Evolutionary conservation across 1,140 invertebrate genomes (phyloP), one percentile per base, ranked within the genome.

Genomic region (Stratiolaelaps scimitus): DNA sequence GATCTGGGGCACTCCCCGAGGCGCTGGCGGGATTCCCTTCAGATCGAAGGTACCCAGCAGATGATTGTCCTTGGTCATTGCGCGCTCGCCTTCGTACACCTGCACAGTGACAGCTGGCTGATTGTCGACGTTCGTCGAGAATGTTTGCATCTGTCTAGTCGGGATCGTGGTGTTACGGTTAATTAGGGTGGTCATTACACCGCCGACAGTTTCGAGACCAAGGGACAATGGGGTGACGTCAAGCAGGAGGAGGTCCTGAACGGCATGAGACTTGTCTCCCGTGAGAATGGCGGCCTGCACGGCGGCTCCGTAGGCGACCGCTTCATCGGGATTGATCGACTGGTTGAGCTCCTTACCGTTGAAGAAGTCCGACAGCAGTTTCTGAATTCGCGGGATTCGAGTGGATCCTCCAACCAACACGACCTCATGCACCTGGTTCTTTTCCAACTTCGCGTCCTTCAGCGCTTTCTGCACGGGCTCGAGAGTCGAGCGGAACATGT

Each of bases 271-370:
- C 74, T 93, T 94, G 76, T 95, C 91, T 66, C 92, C 93, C 72
- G 88, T 85, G 67, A 98, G 78, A 71, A 96, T 95, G 66, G 81
- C 81, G 30, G 81, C 81, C 71, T 83, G 81, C 0, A 82, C 80
- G 70, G 93, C 94, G 71, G 89, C 85, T 7, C 85, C 85, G 72
- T 85, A 87, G 7, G 85, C 85, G 0, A 87, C 85, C 30, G 84
- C 84, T 81, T 96, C 92, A 79, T 96, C 92, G 45, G 92, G 92
- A 73, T 93, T 93, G 78, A 86, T 87, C n/a, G 86, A 89, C 73
- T 94, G 94, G 82, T 95, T 97, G 66, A 97, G 80, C 77, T 96
- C 91, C 78, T 96, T 96, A 67, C 92, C 94, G 70, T 93, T 93
- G 75, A 84, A 83, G 73, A 82, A 83, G 67, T 84, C 82, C 68